These are phyloP conservation scores for Ecdyonurus torrentis DNA, from an alignment of 2,888 invertebrate species.

Conservation along the genomic window DNA sequence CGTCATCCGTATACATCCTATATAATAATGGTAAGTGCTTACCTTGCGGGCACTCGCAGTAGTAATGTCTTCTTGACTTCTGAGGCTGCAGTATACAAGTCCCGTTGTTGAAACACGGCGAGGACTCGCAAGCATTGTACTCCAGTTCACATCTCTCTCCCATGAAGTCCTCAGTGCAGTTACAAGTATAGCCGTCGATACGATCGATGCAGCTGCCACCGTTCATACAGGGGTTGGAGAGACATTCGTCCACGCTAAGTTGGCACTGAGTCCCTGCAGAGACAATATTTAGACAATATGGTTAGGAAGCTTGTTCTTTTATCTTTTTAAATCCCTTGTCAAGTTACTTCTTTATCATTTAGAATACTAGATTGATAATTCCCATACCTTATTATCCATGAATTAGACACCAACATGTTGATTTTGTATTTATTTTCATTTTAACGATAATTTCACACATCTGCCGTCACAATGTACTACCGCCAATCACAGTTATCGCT, in stretches of 20 bases:
- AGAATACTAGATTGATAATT: too few species aligned
- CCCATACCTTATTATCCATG: too few species aligned
- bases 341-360: too few species aligned
- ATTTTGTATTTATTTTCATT: too few species aligned
- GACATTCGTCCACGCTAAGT: constrained; percentile 68
- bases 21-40: constrained; percentile 12
- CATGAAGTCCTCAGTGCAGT: constrained; percentile 38
- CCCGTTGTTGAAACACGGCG: constrained; percentile 46
- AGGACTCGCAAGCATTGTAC: constrained; percentile 36
- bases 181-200: constrained; percentile 41
- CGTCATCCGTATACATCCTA: too few species aligned
- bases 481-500: too few species aligned
- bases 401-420: too few species aligned
- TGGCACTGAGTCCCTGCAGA: not conserved
- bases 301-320: too few species aligned
- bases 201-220: constrained; percentile 67
- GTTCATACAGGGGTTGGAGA: constrained; percentile 51
- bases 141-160: constrained; percentile 38
- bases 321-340: too few species aligned
- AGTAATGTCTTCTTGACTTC: constrained; percentile 29
- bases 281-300: too few species aligned
- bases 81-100: constrained; percentile 32
- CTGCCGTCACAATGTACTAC: too few species aligned
- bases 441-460: too few species aligned
- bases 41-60: constrained; percentile 45